Evolutionary conservation across 2,888 invertebrate genomes (phyloP).

Genomic region (Drosophila leonis): DNA sequence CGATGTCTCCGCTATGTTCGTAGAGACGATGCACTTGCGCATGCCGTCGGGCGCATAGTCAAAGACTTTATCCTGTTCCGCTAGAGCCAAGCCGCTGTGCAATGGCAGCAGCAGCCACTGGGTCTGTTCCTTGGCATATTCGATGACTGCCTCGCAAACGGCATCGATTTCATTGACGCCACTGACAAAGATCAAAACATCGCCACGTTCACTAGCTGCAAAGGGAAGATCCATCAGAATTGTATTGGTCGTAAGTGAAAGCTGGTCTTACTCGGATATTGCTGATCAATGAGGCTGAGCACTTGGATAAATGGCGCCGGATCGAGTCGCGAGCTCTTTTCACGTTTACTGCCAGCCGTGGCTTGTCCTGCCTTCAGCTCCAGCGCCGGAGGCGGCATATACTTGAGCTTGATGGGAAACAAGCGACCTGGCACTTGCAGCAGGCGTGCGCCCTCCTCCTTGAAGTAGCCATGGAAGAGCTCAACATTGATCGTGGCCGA

Average conservation of each 20-base stretch:
- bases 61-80: constrained; percentile 99
- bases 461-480: constrained; percentile 96
- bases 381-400: constrained; percentile 89
- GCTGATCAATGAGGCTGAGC: constrained; percentile 95
- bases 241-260: too few relatives aligned
- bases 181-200: constrained; percentile 97
- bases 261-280: constrained; percentile 88
- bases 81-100: constrained; percentile 96
- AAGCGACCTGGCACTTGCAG: constrained; percentile 98
- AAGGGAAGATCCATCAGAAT: not conserved
- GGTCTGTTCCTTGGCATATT: constrained; percentile 91
- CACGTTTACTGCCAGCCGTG: constrained; percentile 71
- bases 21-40: constrained; percentile 98
- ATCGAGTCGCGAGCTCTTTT: constrained; percentile 91
- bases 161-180: constrained; percentile 97
- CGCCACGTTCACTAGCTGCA: constrained; percentile 93
- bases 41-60: constrained; percentile 97
- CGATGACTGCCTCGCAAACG: constrained; percentile 93
- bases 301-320: constrained; percentile 97
- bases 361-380: constrained; percentile 86
- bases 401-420: constrained; percentile 96
- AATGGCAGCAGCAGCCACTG: constrained; percentile 96
- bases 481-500: constrained; percentile 99
- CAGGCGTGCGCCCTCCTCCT: constrained; percentile 91
- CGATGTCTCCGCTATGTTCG: constrained; percentile 99